Percentiles rank a stretch among this genome's conserved stretches.
Conservation (phyloP, 2,113 vertebrate genomes). For the Scytalopus superciliaris region DNA sequence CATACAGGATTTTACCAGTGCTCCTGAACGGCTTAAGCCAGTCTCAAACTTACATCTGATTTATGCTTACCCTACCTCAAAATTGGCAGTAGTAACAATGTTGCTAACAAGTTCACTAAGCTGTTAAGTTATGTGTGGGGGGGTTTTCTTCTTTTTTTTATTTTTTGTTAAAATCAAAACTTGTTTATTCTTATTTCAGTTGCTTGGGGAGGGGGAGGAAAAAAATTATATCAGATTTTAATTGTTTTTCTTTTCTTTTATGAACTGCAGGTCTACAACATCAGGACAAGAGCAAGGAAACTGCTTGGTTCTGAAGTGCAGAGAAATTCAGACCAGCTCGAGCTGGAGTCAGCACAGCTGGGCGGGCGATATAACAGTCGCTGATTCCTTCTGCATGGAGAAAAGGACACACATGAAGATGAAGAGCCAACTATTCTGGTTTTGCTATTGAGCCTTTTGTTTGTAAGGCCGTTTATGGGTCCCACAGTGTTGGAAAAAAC, state of each 20-base stretch:
- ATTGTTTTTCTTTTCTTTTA: neutral
- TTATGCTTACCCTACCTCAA: neutral
- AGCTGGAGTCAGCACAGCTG: neutral
- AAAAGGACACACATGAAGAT: slow-evolving; percentile 47
- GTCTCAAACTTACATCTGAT: neutral
- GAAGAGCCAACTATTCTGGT: slow-evolving; percentile 40
- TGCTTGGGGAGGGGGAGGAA: neutral
- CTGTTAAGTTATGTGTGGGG: neutral
- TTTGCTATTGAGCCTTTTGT: slow-evolving; percentile 64
- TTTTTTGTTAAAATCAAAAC: neutral
- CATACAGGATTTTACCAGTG: neutral
- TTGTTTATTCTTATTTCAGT: neutral
- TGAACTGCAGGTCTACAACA: slow-evolving; percentile 82
- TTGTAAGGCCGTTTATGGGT: slow-evolving; percentile 54
- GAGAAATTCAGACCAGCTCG: neutral
- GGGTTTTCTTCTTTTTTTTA: neutral
- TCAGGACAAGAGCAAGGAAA: slow-evolving; percentile 89
- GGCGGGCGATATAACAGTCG: neutral
- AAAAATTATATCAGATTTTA: neutral
- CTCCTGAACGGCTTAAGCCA: neutral
- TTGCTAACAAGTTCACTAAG: neutral
- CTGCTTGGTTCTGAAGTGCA: slow-evolving; percentile 88
- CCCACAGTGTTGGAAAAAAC: slow-evolving; percentile 43
- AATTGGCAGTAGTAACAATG: neutral
- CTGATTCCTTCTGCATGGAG: slow-evolving; percentile 23